Conservation (phyloP, 2,797 vertebrate genomes). For the Sylvia borin region DNA sequence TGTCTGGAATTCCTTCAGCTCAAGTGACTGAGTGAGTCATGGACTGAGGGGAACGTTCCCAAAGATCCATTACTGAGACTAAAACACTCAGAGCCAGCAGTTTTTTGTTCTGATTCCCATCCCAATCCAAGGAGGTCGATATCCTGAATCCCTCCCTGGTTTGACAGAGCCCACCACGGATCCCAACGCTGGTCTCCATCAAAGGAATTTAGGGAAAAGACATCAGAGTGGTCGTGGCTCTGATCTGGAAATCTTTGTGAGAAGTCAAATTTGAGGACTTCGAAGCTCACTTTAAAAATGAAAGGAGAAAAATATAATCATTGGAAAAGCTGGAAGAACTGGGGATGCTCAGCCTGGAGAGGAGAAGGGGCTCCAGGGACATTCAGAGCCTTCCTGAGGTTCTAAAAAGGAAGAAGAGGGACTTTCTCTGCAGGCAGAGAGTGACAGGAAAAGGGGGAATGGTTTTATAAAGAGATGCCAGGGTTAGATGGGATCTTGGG, state of each 20-base stretch:
- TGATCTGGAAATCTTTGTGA: not conserved
- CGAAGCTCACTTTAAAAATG: not conserved
- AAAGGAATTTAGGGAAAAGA: not conserved
- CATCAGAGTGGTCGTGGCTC: accelerated
- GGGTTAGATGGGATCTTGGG: not conserved
- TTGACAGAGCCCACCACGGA: not conserved
- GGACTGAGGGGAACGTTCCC: not conserved
- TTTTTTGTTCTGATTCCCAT: not conserved
- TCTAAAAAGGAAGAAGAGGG: not conserved
- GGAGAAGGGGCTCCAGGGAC: not conserved
- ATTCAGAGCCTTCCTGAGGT: not conserved
- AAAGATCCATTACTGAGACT: not conserved
- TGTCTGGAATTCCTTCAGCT: not conserved
- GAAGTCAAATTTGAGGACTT: not conserved
- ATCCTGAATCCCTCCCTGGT: not conserved
- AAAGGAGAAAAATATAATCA: accelerated
- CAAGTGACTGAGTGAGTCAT: not conserved
- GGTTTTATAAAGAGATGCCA: not conserved
- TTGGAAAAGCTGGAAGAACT: not conserved
- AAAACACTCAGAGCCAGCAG: not conserved
- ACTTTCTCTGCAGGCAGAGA: not conserved
- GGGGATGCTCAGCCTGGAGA: not conserved
- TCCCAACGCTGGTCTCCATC: not conserved
- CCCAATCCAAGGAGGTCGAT: not conserved
- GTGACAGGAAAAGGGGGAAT: not conserved